These are phyloP conservation scores for Gastracanthus pulcherrimus DNA, from an alignment of 2,888 invertebrate genomes.

Conservation along the genomic window DNA sequence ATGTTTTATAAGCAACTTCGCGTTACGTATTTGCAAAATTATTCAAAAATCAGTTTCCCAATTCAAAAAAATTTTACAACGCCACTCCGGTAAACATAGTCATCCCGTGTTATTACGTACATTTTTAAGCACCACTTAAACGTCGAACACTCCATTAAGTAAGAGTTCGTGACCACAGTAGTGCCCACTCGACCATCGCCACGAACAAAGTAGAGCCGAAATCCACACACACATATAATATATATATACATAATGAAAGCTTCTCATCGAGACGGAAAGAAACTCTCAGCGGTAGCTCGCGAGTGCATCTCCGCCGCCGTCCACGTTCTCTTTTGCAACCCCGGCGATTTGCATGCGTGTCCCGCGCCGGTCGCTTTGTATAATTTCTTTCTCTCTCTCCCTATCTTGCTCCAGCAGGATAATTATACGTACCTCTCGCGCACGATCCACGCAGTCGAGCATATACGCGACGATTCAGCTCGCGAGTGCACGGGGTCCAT, in stretches of 20 bases:
- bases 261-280: too few species aligned
- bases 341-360: slow-evolving; percentile 45
- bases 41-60: background rate
- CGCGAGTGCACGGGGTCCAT: background rate
- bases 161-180: background rate
- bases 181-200: background rate
- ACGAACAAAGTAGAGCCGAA: background rate
- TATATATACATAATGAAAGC: too few species aligned
- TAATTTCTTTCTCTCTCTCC: slow-evolving; percentile 24
- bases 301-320: background rate
- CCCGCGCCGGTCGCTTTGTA: slow-evolving; percentile 30
- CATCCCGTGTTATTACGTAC: background rate
- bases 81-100: background rate
- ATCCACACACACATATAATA: too few species aligned
- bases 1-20: too few species aligned
- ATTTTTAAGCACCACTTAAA: background rate
- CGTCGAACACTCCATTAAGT: background rate
- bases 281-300: too few species aligned
- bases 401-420: background rate
- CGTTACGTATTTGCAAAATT: too few species aligned
- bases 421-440: too few species aligned
- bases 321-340: slow-evolving; percentile 1
- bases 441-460: background rate
- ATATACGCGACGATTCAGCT: background rate
- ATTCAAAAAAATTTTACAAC: background rate